Evolutionary conservation across 2,113 vertebrate genomes (phyloP).

Genomic region (Poeciliopsis turrubarensis): DNA sequence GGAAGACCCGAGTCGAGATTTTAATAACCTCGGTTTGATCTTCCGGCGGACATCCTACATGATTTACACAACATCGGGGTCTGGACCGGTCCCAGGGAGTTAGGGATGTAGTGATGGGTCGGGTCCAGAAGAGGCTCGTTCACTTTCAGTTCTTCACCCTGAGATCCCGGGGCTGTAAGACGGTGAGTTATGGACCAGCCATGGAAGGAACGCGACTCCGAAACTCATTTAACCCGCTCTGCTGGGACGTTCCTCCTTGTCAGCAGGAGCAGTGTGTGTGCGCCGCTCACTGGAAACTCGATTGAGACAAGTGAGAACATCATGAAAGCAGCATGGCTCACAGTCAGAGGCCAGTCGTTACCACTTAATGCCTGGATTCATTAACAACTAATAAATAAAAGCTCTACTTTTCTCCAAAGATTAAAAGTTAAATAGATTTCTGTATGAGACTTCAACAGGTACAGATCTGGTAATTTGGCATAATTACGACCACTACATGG

Average conservation of each 20-base stretch:
- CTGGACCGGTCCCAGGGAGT: slow-evolving; percentile 43
- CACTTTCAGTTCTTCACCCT: slow-evolving; percentile 19
- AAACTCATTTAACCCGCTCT: slow-evolving; percentile 1
- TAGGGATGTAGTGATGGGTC: slow-evolving; percentile 7
- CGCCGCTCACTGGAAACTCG: background rate
- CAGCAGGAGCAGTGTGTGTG: background rate
- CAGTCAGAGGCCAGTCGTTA: background rate
- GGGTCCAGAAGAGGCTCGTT: slow-evolving; percentile 42
- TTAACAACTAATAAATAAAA: too few relatives aligned
- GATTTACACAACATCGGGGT: slow-evolving; percentile 49
- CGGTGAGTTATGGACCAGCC: slow-evolving; percentile 9
- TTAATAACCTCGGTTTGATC: slow-evolving; percentile 35
- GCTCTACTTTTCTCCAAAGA: too few relatives aligned
- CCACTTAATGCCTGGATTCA: background rate
- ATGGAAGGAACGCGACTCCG: background rate
- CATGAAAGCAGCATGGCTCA: background rate
- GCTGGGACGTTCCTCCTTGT: slow-evolving; percentile 11
- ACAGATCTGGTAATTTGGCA: too few relatives aligned
- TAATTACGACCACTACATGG: too few relatives aligned
- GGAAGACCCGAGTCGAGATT: background rate
- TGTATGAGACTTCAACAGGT: too few relatives aligned
- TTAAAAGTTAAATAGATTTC: too few relatives aligned
- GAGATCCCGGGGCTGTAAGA: slow-evolving; percentile 1
- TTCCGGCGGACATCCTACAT: slow-evolving; percentile 25
- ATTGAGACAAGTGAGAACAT: background rate